phyloP scores from a whole-genome alignment of 2,888 invertebrate species.

The Alsophila aescularia region DNA sequence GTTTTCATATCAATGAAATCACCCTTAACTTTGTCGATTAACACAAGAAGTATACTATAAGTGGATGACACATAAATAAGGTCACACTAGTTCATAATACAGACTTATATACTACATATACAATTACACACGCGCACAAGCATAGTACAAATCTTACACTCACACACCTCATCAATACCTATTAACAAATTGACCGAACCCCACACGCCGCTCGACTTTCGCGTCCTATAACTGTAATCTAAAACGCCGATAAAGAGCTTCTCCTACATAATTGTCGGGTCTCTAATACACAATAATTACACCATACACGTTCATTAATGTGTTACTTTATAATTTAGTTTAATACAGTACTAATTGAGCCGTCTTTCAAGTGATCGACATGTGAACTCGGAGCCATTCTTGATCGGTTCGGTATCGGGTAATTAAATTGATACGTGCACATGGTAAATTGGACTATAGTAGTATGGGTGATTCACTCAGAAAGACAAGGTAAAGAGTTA shows the following conservation, averaged over 20 bases:
- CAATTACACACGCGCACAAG: not conserved
- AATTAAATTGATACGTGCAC: conserved; percentile 16
- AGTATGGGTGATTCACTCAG: conserved; percentile 5
- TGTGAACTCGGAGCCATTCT: conserved; percentile 42
- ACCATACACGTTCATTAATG: conserved; percentile 51
- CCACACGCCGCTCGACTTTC: conserved; percentile 22
- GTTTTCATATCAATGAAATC: too few species aligned
- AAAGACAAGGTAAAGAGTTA: too few species aligned
- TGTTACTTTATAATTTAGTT: conserved; percentile 55
- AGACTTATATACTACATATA: too few species aligned
- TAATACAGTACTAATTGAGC: conserved; percentile 54
- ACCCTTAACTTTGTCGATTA: too few species aligned
- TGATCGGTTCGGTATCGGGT: conserved; percentile 11
- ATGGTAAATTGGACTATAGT: not conserved
- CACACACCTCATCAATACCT: not conserved
- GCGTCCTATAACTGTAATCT: conserved; percentile 20
- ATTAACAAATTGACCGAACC: conserved; percentile 6
- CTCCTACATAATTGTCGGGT: conserved; percentile 26
- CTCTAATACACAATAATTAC: conserved; percentile 54
- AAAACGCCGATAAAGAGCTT: conserved; percentile 18
- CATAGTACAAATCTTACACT: not conserved
- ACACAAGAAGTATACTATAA: too few species aligned
- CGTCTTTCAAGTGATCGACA: conserved; percentile 47
- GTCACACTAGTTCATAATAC: too few species aligned
- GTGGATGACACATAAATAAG: too few species aligned